Base-by-base conservation (phyloP, 2,888 invertebrate species). In the Orthonychiurus folsomi region DNA sequence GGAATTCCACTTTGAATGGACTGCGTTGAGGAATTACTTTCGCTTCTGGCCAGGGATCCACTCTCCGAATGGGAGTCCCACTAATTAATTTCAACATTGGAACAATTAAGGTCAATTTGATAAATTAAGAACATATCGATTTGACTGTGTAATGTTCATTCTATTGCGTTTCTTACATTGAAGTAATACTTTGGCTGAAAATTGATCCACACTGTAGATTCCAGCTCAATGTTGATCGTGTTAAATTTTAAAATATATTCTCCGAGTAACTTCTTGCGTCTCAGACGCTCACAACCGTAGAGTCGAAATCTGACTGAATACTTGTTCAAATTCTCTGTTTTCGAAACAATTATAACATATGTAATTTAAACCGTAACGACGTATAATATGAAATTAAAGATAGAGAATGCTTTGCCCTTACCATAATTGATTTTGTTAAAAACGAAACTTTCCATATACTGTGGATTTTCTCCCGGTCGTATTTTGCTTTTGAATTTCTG, bases 401-500 rank as follows among this genome's bases (percentile, higher is more conserved):
- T 52, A 12, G 52, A 52, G 20, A 52, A 23, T 52, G n/a, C n/a
- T 12, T 52, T 5, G 52, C 20, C 61, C 73, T 74, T 75, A 86
- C 87, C 86, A 77, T 91, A 91, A 79, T 90, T 91, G 48, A 94
- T 90, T 75, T 93, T 87, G 76, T 87, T 91, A 73, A 94, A 83
- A 52, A 92, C 83, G 77, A 94, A 93, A 74, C 90, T 88, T 77
- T 95, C 94, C 86, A 93, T 89, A 75, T 88, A 94, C 76, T 91
- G 89, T 0, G 94, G 93, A 76, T 87, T 89, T 75, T 91, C 89
- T 1, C 93, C 93, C 62, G 88, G 86, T 63, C 93, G 84, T 67
- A 93, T 90, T 79, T 93, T 92, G 25, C 93, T 93, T 79, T 94
- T 94, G 78, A 89, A 89, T 75, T 93, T 90, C 77, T 93, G 93